Conservation (phyloP, 53 echinoderm and acorn worm genomes). For the Astropecten irregularis region DNA sequence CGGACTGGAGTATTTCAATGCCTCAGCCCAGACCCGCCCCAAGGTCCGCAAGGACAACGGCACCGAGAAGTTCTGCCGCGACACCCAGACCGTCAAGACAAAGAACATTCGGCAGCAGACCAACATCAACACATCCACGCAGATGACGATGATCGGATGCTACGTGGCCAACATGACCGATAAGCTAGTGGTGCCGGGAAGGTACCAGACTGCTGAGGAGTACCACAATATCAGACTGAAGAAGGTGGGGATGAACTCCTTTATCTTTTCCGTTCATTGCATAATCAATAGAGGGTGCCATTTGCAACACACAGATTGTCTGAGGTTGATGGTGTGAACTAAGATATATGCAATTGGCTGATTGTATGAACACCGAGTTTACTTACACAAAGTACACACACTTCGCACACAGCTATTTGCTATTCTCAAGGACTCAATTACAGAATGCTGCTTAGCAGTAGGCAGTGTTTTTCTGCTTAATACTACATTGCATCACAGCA, state of each 20-base stretch:
- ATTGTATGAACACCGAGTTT: too few relatives aligned
- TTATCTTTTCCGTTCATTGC: neutral
- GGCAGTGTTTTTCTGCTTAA: too few relatives aligned
- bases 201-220: conserved; percentile 87
- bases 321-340: too few relatives aligned
- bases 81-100: conserved; percentile 90
- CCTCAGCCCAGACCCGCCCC: conserved; percentile 90
- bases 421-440: too few relatives aligned
- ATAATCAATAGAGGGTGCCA: too few relatives aligned
- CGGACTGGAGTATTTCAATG: conserved; percentile 84
- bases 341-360: too few relatives aligned
- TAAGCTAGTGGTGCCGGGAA: conserved; percentile 87
- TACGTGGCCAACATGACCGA: conserved; percentile 97
- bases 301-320: too few relatives aligned
- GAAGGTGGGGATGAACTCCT: conserved; percentile 60
- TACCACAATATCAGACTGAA: conserved; percentile 78
- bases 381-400: too few relatives aligned
- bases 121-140: conserved; percentile 82
- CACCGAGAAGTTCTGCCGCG: conserved; percentile 88
- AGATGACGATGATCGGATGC: conserved; percentile 97
- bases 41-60: conserved; percentile 82
- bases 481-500: too few relatives aligned
- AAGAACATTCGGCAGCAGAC: conserved; percentile 84
- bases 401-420: too few relatives aligned
- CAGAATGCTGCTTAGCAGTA: too few relatives aligned